Percentiles rank a stretch among this genome's conserved stretches.
These are phyloP conservation scores for Monochamus alternatus DNA, from an alignment of 2,888 invertebrate species.

Conservation along the genomic window DNA sequence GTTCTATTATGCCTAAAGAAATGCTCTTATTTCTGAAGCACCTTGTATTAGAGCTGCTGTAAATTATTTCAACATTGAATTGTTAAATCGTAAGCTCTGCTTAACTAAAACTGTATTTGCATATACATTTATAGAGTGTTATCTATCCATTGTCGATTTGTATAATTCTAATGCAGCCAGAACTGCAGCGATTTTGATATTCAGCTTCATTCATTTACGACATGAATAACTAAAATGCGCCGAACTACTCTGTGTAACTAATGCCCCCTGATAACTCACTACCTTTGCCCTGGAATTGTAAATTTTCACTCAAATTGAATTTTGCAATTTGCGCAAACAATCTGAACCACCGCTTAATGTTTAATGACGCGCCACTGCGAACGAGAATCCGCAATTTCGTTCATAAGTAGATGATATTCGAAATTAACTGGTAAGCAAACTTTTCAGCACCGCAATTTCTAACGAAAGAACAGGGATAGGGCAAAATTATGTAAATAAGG, in stretches of 20 bases:
- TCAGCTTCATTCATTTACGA: slow-evolving; percentile 20
- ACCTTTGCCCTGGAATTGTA: background rate
- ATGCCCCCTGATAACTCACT: background rate
- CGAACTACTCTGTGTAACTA: slow-evolving; percentile 6
- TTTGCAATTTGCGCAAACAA: slow-evolving; percentile 1
- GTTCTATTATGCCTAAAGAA: too few relatives aligned
- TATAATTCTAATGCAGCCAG: background rate
- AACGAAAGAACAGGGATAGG: too few relatives aligned
- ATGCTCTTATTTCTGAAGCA: too few relatives aligned
- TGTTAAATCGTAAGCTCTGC: too few relatives aligned
- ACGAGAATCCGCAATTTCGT: background rate
- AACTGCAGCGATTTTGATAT: slow-evolving; percentile 1
- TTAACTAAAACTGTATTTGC: too few relatives aligned
- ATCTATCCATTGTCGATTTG: background rate
- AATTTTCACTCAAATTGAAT: background rate
- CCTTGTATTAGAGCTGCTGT: too few relatives aligned
- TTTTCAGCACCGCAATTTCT: background rate
- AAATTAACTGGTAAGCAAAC: background rate
- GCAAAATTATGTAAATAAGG: too few relatives aligned
- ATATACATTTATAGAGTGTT: too few relatives aligned
- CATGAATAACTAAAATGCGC: slow-evolving; percentile 26
- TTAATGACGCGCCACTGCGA: background rate
- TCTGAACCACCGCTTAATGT: background rate
- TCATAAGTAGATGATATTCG: background rate
- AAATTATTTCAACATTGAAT: too few relatives aligned